Evolutionary conservation across 64 coral and sea anemone genomes (phyloP).

Genomic region (Montipora cactus): DNA sequence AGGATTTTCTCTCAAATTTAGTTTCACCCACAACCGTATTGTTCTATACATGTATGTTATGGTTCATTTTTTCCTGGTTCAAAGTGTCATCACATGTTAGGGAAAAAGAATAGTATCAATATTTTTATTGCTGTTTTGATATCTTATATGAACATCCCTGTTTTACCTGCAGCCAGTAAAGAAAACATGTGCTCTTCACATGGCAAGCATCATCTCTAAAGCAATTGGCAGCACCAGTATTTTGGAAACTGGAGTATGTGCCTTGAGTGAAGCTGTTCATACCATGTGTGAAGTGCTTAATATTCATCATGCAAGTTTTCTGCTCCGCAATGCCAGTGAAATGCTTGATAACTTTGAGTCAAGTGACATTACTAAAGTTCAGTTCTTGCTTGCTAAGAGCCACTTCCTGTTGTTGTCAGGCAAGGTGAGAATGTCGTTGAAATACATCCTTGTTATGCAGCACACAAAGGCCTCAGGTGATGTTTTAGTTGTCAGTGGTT

Average conservation of each 20-base stretch:
- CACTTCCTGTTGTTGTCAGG: constrained; percentile 60
- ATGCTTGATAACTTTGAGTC: constrained; percentile 56
- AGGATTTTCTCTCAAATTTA: too few species aligned
- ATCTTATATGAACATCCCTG: background rate
- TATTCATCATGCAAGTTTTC: constrained; percentile 53
- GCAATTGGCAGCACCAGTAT: constrained; percentile 52
- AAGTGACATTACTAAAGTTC: constrained; percentile 28
- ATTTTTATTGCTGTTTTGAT: too few species aligned
- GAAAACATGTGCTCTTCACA: constrained; percentile 71
- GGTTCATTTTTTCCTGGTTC: too few species aligned
- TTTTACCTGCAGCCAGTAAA: constrained; percentile 69
- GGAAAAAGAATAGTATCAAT: too few species aligned
- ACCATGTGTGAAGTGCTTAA: constrained; percentile 74
- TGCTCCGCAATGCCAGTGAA: constrained; percentile 33
- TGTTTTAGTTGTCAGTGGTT: too few species aligned
- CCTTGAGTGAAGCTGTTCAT: constrained; percentile 71
- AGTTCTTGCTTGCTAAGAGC: constrained; percentile 78
- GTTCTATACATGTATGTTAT: too few species aligned
- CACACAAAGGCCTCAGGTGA: too few species aligned
- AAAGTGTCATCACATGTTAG: too few species aligned
- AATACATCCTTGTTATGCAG: too few species aligned
- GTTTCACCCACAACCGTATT: too few species aligned
- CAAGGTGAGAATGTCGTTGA: constrained; percentile 51
- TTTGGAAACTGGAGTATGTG: constrained; percentile 53
- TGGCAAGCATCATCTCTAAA: constrained; percentile 70